These are phyloP conservation scores for Lanius ludovicianus DNA, from an alignment of 2,113 vertebrate genomes.

Conservation along the genomic window DNA sequence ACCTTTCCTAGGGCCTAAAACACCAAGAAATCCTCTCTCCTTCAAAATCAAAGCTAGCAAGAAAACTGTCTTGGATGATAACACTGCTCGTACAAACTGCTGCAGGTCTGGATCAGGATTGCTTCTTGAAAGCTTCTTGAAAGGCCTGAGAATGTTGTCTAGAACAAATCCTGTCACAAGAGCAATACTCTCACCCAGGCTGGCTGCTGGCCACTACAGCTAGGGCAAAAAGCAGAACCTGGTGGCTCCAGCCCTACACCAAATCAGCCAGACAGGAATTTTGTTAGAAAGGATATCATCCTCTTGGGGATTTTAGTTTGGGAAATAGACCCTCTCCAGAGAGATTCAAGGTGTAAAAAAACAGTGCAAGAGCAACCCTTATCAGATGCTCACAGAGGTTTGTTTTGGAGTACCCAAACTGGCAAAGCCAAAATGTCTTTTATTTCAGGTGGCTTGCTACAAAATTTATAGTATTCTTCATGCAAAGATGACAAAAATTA, in stretches of 20 bases:
- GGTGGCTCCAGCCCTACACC: not conserved
- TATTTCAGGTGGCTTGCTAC: not conserved
- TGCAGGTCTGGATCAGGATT: not conserved
- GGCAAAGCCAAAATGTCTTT: not conserved
- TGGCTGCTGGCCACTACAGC: not conserved
- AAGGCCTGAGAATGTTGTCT: not conserved
- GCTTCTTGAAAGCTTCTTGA: not conserved
- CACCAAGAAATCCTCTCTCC: not conserved
- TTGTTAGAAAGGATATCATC: not conserved
- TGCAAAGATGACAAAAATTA: not conserved
- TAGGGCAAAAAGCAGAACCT: not conserved
- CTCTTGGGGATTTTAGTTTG: not conserved
- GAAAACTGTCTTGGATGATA: not conserved
- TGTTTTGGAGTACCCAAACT: not conserved
- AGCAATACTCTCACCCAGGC: not conserved
- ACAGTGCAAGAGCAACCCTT: not conserved
- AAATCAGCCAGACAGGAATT: not conserved
- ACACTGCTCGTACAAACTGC: not conserved
- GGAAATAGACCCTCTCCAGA: constrained; percentile 10
- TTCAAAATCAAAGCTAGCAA: not conserved
- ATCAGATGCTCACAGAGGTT: not conserved
- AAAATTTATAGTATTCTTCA: not conserved
- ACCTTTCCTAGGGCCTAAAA: not conserved
- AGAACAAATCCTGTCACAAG: not conserved
- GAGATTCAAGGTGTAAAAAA: constrained; percentile 34